Conservation (phyloP, 2,888 invertebrate species). For the Crepidodera aurea region DNA sequence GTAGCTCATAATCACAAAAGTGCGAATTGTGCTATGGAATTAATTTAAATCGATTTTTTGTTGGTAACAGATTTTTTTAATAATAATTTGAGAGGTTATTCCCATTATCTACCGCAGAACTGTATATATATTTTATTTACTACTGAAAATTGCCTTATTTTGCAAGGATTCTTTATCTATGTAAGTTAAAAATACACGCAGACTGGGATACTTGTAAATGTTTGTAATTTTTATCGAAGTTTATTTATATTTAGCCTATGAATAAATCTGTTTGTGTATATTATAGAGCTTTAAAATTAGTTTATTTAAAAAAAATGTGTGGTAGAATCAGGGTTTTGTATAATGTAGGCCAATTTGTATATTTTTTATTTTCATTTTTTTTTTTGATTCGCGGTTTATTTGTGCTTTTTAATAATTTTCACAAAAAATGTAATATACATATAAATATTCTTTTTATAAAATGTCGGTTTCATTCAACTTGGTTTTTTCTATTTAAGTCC, state of each 20-base stretch:
- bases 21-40: no score
- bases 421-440: constrained; percentile 18
- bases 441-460: constrained; percentile 23
- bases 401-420: constrained; percentile 16
- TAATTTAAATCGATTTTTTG: no score
- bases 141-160: no score
- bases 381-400: not conserved
- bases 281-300: constrained; percentile 37
- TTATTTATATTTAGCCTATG: constrained; percentile 33
- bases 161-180: not conserved
- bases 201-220: constrained; percentile 28
- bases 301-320: constrained; percentile 32
- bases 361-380: constrained; percentile 33
- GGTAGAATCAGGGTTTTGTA: constrained; percentile 39
- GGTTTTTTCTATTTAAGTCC: no score
- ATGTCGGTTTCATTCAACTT: not conserved
- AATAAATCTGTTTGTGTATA: constrained; percentile 23
- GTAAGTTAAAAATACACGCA: not conserved
- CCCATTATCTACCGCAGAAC: no score
- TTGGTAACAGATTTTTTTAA: no score
- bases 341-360: constrained; percentile 39
- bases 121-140: no score
- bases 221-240: constrained; percentile 31
- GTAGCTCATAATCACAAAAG: no score
- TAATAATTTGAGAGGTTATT: no score